phyloP scores from a whole-genome alignment of 2,888 invertebrate genomes.

The Nomada hirtipes region DNA sequence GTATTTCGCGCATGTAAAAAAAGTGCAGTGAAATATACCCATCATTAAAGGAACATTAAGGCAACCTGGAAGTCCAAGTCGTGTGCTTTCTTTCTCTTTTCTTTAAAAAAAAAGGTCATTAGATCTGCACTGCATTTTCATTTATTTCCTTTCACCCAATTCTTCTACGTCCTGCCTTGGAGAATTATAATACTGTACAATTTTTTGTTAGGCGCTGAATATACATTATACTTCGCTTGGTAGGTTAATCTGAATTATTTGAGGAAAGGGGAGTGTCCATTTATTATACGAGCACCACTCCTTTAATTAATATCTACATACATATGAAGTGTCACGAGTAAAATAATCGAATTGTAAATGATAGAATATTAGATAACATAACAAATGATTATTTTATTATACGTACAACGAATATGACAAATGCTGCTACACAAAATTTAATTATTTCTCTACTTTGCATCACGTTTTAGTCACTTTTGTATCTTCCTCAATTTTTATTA shows the following conservation, averaged over 20 bases:
- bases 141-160: not conserved
- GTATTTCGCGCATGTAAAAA: not conserved
- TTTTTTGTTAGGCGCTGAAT: not conserved
- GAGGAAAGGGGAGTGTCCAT: too few species aligned
- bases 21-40: not conserved
- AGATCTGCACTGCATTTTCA: not conserved
- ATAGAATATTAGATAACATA: too few species aligned
- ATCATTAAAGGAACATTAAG: slow-evolving; percentile 1
- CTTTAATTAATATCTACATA: too few species aligned
- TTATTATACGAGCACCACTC: too few species aligned
- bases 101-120: not conserved
- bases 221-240: not conserved
- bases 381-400: too few species aligned
- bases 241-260: not conserved
- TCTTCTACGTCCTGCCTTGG: not conserved
- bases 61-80: not conserved
- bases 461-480: too few species aligned
- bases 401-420: too few species aligned
- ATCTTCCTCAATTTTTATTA: too few species aligned
- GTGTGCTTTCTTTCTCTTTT: not conserved
- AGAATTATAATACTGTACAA: not conserved
- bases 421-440: too few species aligned
- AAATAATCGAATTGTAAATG: too few species aligned
- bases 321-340: too few species aligned
- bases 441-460: too few species aligned